Percentiles rank a stretch among this genome's conserved stretches.
phyloP scores from a whole-genome alignment of 23 tunicate species.

The Phallusia fumigata region DNA sequence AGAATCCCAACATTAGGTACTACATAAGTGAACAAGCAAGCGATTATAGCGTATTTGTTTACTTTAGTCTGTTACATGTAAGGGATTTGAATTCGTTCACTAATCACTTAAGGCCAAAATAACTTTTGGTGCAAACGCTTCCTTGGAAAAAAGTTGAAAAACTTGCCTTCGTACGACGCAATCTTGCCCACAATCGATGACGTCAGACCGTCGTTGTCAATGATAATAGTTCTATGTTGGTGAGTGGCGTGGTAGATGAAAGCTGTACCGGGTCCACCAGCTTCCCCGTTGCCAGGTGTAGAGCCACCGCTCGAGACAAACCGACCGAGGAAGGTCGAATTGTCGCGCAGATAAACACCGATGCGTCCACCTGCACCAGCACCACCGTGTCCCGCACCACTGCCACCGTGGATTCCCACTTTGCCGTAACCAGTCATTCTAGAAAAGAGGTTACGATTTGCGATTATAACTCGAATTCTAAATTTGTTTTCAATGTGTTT shows the following conservation, averaged over 20 bases:
- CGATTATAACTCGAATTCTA: too few species aligned
- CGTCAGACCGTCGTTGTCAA: conserved; percentile 21
- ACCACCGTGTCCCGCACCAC: conserved; percentile 15
- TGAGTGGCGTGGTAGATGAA: conserved; percentile 20
- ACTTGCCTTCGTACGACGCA: conserved; percentile 1
- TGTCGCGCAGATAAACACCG: conserved; percentile 26
- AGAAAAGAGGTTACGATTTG: too few species aligned
- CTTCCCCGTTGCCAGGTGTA: neutral
- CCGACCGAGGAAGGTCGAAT: conserved; percentile 27
- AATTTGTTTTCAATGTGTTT: too few species aligned
- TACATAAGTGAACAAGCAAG: too few species aligned
- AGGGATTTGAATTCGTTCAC: too few species aligned
- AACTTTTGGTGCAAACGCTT: too few species aligned
- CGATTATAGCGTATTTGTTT: too few species aligned
- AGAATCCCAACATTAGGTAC: too few species aligned
- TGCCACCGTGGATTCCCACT: conserved; percentile 19
- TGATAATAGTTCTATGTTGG: conserved; percentile 27
- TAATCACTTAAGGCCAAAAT: too few species aligned
- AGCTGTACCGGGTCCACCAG: conserved; percentile 31
- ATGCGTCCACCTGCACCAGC: conserved; percentile 33
- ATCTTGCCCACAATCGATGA: conserved; percentile 25
- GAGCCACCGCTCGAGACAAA: conserved; percentile 28
- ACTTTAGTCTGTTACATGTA: too few species aligned
- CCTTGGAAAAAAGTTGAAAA: too few species aligned
- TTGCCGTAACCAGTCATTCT: conserved; percentile 28